A percentile compares a stretch with the other conserved stretches of the same genome.
These are phyloP conservation scores for Incurvaria masculella DNA, from an alignment of 2,888 invertebrate species.

Conservation along the genomic window DNA sequence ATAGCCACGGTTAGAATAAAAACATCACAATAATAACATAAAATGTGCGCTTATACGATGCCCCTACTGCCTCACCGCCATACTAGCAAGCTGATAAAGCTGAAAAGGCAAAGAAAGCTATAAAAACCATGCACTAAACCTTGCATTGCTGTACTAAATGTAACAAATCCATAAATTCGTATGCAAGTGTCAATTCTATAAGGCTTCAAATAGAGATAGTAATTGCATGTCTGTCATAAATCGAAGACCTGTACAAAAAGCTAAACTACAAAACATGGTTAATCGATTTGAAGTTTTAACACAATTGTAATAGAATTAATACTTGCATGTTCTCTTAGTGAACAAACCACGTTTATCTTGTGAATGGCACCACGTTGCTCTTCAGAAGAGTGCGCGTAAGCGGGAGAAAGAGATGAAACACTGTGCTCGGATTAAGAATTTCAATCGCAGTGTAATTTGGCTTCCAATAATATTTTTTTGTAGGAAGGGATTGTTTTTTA, in stretches of 20 bases:
- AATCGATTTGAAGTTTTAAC: not conserved
- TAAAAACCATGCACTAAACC: constrained; percentile 58
- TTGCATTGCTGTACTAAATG: constrained; percentile 40
- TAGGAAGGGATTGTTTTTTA: too few species aligned
- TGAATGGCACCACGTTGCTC: not conserved
- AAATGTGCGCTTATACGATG: constrained; percentile 56
- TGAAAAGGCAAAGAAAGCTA: constrained; percentile 57
- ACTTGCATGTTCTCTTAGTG: not conserved
- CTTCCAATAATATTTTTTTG: too few species aligned
- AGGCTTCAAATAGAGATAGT: constrained; percentile 39
- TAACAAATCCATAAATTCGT: constrained; percentile 49
- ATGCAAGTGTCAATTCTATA: constrained; percentile 50
- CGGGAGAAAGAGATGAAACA: constrained; percentile 37
- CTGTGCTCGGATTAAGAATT: constrained; percentile 17
- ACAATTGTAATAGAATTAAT: not conserved
- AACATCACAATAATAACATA: constrained; percentile 56
- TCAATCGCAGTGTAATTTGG: constrained; percentile 4
- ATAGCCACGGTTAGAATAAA: constrained; percentile 21
- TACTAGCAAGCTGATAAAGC: constrained; percentile 56
- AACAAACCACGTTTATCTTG: not conserved
- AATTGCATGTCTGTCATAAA: constrained; percentile 36
- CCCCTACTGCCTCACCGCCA: constrained; percentile 53
- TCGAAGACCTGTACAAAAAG: not conserved
- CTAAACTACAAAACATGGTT: not conserved
- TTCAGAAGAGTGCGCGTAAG: constrained; percentile 24